These are phyloP conservation scores for Aramus guarauna DNA, from an alignment of 2,113 vertebrate species.

Conservation along the genomic window DNA sequence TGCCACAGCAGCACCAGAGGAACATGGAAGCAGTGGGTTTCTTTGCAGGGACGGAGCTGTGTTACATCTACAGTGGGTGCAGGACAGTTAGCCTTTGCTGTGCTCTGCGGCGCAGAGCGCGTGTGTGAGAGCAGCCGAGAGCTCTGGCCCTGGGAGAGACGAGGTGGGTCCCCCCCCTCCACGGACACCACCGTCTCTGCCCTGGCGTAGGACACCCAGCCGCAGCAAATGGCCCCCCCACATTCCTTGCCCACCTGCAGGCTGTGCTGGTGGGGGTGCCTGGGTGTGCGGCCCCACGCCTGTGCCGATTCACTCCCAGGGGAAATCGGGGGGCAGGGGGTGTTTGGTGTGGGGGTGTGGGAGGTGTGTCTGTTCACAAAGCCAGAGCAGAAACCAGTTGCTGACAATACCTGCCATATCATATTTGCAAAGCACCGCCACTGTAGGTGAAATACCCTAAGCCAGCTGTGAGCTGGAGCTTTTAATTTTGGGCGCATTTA, in stretches of 20 bases:
- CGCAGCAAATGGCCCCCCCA: accelerated
- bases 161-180: background rate
- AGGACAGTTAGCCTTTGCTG: background rate
- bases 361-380: background rate
- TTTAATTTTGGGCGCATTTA: background rate
- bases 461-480: background rate
- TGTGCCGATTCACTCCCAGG: background rate
- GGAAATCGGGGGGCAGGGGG: accelerated
- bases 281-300: accelerated
- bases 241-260: background rate
- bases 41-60: background rate
- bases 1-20: accelerated
- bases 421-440: background rate
- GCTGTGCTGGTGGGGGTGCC: background rate
- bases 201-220: background rate
- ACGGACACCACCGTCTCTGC: no score
- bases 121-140: background rate
- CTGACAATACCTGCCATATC: background rate
- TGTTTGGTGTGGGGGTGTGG: no score
- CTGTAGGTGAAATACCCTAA: background rate
- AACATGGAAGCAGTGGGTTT: background rate
- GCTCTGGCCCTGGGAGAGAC: background rate
- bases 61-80: background rate
- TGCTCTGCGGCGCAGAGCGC: background rate
- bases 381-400: background rate